Base-by-base conservation (phyloP, 2,888 invertebrate species). In the Agrotis segetum region DNA sequence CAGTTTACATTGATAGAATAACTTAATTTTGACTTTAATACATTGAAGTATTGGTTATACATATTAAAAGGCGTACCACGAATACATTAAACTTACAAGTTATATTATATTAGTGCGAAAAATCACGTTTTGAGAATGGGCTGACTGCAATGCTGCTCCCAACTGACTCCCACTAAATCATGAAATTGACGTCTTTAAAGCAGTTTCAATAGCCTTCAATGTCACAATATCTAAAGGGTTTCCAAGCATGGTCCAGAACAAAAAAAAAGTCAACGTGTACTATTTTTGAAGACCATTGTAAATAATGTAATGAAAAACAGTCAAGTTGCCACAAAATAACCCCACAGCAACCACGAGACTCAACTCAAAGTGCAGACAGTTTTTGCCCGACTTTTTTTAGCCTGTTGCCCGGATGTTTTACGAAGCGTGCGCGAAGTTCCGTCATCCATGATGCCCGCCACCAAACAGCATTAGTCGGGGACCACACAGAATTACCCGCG, bases 381-480 rank as follows among this genome's bases (percentile, higher is more conserved):
- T 74, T 78, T 63, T 29, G 19, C 9, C 11, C 47, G 17, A 46
- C 24, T 24, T 50, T 60, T 74, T 80, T 63, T 47, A 29, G 58
- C 29, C 65, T 69, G 65, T 66, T 70, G 70, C 29, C 64, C 19
- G 49, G 59, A 40, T 59, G 62, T 66, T 62, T 46, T 47, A 53
- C 46, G 46, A 66, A 78, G 75, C 81, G 61, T 66, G 40, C 2
- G 11, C 24, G 0, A 53, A 29, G 58, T 64, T 52, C 62, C 21
- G 47, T 67, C 78, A 76, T 52, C 77, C 77, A 53, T 71, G 60
- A 40, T 76, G 52, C 44, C 63, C n/a, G 81, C 46, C 21, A 63
- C 81, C 64, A 67, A 81, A 81, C 71, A 62, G 70, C 50, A 64
- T 78, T 81, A 76, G 66, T 52, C 21, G 52, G 50, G 59, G 55